phyloP scores from a whole-genome alignment of 2,113 vertebrate species.

The Enhydra lutris region DNA sequence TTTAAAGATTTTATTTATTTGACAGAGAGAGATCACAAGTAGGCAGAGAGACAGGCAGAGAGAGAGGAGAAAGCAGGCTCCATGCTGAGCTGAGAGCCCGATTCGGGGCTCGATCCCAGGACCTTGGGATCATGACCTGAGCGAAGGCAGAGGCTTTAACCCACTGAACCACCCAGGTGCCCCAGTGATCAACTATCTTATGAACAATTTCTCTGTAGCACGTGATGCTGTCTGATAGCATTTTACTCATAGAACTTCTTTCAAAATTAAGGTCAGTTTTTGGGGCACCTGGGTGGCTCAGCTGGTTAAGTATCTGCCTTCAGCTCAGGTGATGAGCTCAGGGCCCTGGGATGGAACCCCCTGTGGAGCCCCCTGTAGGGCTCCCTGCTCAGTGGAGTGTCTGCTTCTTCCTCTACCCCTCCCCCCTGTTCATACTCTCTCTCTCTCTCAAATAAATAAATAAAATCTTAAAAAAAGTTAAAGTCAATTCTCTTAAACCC shows the following conservation, averaged over 20 bases:
- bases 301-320: not conserved
- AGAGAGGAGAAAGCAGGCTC: too few relatives aligned
- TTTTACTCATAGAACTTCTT: not conserved
- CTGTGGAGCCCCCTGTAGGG: fast-evolving
- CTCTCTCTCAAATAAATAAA: not conserved
- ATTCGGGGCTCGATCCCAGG: too few relatives aligned
- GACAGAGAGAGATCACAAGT: too few relatives aligned
- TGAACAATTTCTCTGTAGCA: not conserved
- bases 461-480: not conserved
- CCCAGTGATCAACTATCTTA: not conserved
- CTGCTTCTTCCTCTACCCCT: not conserved
- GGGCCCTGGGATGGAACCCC: not conserved
- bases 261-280: not conserved
- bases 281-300: not conserved
- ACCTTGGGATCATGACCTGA: too few relatives aligned
- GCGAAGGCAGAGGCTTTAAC: too few relatives aligned
- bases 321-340: not conserved
- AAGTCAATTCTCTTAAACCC: not conserved
- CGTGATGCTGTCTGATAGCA: not conserved
- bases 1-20: too few relatives aligned
- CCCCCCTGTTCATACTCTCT: not conserved
- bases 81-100: too few relatives aligned
- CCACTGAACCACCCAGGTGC: too few relatives aligned
- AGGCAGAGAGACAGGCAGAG: too few relatives aligned
- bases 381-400: not conserved